These are phyloP conservation scores for Strix uralensis DNA, from an alignment of 2,113 vertebrate species.

Conservation along the genomic window DNA sequence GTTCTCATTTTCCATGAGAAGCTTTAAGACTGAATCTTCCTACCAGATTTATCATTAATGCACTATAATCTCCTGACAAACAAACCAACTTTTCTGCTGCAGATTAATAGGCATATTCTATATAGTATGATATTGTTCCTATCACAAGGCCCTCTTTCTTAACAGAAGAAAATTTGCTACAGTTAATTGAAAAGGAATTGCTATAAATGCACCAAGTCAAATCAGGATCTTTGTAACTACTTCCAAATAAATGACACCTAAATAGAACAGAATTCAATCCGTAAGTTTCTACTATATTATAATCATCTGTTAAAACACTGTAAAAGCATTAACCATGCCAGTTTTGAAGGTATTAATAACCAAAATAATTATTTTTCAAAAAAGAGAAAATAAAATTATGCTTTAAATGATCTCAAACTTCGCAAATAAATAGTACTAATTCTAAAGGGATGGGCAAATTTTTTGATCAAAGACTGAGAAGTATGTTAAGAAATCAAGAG, in stretches of 20 bases:
- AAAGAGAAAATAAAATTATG: background rate
- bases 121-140: background rate
- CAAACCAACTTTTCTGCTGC: constrained; percentile 23
- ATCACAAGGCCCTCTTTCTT: background rate
- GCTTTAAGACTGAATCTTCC: constrained; percentile 31
- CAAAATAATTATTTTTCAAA: background rate
- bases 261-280: background rate
- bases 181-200: background rate
- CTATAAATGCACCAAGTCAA: background rate
- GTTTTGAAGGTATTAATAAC: background rate
- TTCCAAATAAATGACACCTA: background rate
- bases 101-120: background rate
- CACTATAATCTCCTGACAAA: background rate
- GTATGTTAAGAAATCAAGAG: background rate
- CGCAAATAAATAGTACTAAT: background rate
- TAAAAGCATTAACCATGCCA: background rate
- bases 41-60: constrained; percentile 28
- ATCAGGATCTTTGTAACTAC: background rate
- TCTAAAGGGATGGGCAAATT: background rate
- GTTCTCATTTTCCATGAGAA: constrained; percentile 39
- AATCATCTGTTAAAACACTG: background rate
- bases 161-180: background rate
- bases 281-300: background rate
- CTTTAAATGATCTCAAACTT: background rate
- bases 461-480: background rate